phyloP scores from a whole-genome alignment of 2,113 vertebrate species.

The Hepsetus odoe region DNA sequence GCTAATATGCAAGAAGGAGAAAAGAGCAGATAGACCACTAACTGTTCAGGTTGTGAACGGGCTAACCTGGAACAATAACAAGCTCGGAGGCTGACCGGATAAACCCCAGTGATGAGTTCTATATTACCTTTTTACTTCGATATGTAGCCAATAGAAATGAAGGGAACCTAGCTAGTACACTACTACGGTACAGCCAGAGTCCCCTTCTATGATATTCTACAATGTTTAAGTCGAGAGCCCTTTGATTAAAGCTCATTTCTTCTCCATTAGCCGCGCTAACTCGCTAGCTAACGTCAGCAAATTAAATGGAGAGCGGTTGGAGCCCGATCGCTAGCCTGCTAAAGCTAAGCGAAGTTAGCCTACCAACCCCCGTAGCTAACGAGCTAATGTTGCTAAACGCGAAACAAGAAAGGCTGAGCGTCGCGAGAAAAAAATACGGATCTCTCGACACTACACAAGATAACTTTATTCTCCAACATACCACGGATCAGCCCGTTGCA shows the following conservation, averaged over 20 bases:
- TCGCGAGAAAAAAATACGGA: background rate
- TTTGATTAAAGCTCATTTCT: background rate
- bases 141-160: background rate
- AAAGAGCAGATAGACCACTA: background rate
- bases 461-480: no score
- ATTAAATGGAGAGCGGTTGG: conserved; percentile 27
- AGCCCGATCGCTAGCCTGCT: conserved; percentile 6
- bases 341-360: conserved; percentile 42
- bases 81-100: background rate
- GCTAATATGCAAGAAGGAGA: background rate
- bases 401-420: no score
- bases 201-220: background rate
- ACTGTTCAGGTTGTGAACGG: background rate
- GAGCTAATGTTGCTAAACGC: conserved; percentile 11
- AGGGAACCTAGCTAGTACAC: background rate
- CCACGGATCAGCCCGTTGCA: background rate
- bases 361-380: background rate
- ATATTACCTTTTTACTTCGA: background rate
- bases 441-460: no score
- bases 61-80: background rate
- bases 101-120: background rate
- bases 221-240: background rate
- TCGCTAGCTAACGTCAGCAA: conserved; percentile 23
- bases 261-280: background rate
- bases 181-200: background rate